These are phyloP conservation scores for Monarcha castaneiventris DNA, from an alignment of 2,113 vertebrate genomes.

Conservation along the genomic window DNA sequence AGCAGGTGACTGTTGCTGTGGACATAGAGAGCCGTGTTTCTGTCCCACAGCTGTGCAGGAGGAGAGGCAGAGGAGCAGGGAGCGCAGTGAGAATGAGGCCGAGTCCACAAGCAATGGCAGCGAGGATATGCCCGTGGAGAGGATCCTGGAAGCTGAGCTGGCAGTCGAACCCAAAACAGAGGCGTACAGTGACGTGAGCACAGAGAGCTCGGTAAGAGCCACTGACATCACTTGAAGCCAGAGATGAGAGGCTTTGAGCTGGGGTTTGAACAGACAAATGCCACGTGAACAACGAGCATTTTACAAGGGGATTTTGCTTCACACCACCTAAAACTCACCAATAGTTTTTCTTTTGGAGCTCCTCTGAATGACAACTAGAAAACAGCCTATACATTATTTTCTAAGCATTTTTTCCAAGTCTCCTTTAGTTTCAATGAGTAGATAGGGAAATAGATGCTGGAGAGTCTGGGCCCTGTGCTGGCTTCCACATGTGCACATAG, in stretches of 20 bases:
- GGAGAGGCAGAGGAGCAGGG: slow-evolving; percentile 91
- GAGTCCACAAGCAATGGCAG: slow-evolving; percentile 81
- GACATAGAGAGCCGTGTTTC: not conserved
- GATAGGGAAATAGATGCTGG: not conserved
- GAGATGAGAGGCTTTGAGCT: not conserved
- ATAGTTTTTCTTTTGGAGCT: not conserved
- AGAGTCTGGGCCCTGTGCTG: not conserved
- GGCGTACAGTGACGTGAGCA: slow-evolving; percentile 77
- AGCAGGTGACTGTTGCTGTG: not conserved
- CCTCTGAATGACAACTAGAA: not conserved
- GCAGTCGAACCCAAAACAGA: slow-evolving; percentile 94
- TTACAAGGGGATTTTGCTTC: not conserved
- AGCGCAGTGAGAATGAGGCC: slow-evolving; percentile 84
- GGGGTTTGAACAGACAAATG: not conserved
- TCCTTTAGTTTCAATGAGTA: not conserved
- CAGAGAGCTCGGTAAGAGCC: slow-evolving; percentile 84
- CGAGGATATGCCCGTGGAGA: slow-evolving; percentile 95
- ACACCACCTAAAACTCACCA: not conserved
- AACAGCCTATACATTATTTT: not conserved
- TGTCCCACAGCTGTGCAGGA: slow-evolving; percentile 87
- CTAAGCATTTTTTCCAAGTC: not conserved
- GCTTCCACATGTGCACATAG: not conserved
- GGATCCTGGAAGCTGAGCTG: slow-evolving; percentile 92
- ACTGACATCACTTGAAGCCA: not conserved
- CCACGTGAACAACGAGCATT: not conserved